These are phyloP conservation scores for Dolichoris vasculosae DNA, from an alignment of 1,140 invertebrate genomes.

Conservation along the genomic window DNA sequence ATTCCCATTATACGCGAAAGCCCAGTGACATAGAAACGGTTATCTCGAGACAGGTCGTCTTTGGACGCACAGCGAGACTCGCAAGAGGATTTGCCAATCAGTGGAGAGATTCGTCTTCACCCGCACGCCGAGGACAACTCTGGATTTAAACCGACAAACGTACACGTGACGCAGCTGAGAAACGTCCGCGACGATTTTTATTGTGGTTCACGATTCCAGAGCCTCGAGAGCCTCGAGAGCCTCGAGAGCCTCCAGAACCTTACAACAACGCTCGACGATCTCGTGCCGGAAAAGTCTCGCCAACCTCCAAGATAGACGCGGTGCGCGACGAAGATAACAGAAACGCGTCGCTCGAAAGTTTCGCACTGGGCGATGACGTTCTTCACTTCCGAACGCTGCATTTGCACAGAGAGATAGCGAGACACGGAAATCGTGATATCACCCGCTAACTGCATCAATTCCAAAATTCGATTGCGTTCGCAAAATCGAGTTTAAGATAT, in stretches of 20 bases:
- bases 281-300: not conserved
- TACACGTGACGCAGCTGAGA: not conserved
- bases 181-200: not conserved
- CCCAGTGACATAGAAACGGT: not conserved
- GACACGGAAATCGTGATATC: not conserved
- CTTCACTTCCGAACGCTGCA: too few species aligned
- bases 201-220: not conserved
- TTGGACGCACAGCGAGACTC: not conserved
- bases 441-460: not conserved
- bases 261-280: too few species aligned
- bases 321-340: not conserved
- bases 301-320: not conserved
- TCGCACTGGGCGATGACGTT: not conserved
- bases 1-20: not conserved
- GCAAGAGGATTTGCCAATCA: constrained; percentile 1
- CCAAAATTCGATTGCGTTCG: not conserved
- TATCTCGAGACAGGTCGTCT: not conserved
- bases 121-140: constrained; percentile 16
- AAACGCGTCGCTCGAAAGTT: not conserved
- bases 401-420: not conserved
- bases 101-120: not conserved
- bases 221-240: too few species aligned
- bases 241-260: too few species aligned
- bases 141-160: constrained; percentile 19
- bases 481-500: not conserved